Evolutionary conservation across 2,113 vertebrate species (phyloP).

Genomic region (Antennarius striatus): DNA sequence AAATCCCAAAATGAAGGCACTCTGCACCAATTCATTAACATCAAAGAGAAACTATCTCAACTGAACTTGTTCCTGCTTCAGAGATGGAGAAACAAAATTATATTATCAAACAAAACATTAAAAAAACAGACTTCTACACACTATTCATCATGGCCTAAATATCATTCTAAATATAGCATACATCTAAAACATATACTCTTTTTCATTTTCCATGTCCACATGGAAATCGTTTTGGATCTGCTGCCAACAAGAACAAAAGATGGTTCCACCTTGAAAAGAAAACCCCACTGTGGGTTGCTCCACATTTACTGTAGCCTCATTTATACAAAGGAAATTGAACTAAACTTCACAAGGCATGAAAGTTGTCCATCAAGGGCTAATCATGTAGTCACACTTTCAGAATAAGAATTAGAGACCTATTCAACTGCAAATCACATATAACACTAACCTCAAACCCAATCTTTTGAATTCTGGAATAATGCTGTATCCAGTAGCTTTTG

Average conservation of each 20-base stretch:
- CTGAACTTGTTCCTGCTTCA: conserved; percentile 32
- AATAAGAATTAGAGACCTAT: not conserved
- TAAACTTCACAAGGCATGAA: conserved; percentile 9
- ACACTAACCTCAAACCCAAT: too few species aligned
- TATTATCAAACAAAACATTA: conserved; percentile 31
- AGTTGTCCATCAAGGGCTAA: conserved; percentile 1
- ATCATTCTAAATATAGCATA: conserved; percentile 33
- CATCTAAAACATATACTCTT: conserved; percentile 29
- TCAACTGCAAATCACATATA: too few species aligned
- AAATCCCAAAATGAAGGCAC: conserved; percentile 35
- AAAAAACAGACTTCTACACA: conserved; percentile 18
- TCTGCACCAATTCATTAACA: conserved; percentile 48
- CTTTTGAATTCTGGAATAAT: too few species aligned
- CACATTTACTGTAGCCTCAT: conserved; percentile 50
- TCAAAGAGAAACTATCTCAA: conserved; percentile 45
- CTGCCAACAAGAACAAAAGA: conserved; percentile 60
- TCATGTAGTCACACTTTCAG: not conserved
- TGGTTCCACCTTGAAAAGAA: conserved; percentile 45
- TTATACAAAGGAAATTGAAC: conserved; percentile 12
- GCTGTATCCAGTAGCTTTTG: too few species aligned
- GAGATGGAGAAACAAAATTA: conserved; percentile 37
- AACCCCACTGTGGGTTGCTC: conserved; percentile 59
- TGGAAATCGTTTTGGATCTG: conserved; percentile 48
- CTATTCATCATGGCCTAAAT: conserved; percentile 34
- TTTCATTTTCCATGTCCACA: conserved; percentile 28